Base-by-base conservation (phyloP, 1,140 invertebrate genomes). In the Drosophila pandora region DNA sequence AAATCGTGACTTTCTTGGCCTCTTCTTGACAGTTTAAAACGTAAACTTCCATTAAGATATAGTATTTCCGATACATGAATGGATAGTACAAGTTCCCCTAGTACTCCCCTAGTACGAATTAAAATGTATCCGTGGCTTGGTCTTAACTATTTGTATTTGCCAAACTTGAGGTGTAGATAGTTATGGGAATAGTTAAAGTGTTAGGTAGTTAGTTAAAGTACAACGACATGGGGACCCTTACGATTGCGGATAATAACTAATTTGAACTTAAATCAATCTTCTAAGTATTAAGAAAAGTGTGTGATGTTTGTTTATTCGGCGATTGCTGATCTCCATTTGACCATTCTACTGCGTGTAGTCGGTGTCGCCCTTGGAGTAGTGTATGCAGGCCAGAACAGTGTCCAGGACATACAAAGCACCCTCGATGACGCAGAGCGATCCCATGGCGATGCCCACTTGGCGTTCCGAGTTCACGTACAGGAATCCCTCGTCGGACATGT, bases 371-470 rank as follows among this genome's bases (percentile, higher is more conserved):
- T 95, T 95, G 12, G 94, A 94, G 74, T 94, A 95, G 76, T 96
- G 95, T 59, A 96, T 93, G 58, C 96, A 94, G 43, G 95, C 94
- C 34, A 97, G 90, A 5, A 96, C 95, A 1, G 95, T 95, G 73
- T 97, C 96, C 2, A 96, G 80, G 5, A 97, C 92, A 90, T 97
- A 97, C 0, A 95, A 92, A 1, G 95, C 96, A 13, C 95, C 96
- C 81, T 95, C 94, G 53, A 97, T 93, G 28, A 97, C 94, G 84
- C 96, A 96, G 23, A 97, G 91, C 1, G 95, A 94, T 2, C 96
- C 96, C 50, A 97, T 92, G 2, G 96, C 95, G 43, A 97, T 91
- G 63, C 96, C 96, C 37, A 95, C 95, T 90, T 95, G 94, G 93
- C 94, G 93, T 90, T 96, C 96, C 2, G 94, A 93, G 43, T 90